Percentiles rank a stretch among this genome's conserved stretches.
These are phyloP conservation scores for Argyresthia goedartella DNA, from an alignment of 2,888 invertebrate species.

Conservation along the genomic window DNA sequence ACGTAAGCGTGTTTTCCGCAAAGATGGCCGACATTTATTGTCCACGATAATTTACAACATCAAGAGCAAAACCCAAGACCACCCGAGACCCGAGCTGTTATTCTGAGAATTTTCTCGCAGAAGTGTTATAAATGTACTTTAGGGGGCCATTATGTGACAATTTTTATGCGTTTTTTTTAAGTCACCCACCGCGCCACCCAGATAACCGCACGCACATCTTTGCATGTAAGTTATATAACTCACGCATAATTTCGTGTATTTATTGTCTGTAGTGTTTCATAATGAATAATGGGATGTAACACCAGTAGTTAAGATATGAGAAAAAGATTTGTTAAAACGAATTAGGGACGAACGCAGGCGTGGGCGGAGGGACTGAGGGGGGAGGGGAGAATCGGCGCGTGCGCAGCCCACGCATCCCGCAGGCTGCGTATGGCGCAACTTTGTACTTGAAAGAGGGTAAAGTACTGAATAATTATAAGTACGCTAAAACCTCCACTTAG, in stretches of 20 bases:
- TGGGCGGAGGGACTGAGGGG: slow-evolving; percentile 37
- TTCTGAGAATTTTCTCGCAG: slow-evolving; percentile 30
- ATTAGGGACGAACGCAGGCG: slow-evolving; percentile 36
- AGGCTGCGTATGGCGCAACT: no score
- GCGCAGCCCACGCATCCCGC: slow-evolving; percentile 47
- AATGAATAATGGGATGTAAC: slow-evolving; percentile 27
- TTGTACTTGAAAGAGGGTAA: no score
- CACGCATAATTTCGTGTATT: neutral
- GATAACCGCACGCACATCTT: neutral
- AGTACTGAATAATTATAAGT: no score
- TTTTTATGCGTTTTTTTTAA: neutral
- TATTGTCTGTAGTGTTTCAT: neutral
- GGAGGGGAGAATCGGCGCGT: slow-evolving; percentile 43
- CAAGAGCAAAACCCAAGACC: slow-evolving; percentile 16
- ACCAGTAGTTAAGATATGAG: slow-evolving; percentile 54
- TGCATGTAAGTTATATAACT: neutral
- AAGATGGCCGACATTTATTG: slow-evolving; percentile 2
- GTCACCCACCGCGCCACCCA: neutral
- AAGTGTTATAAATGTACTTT: slow-evolving; percentile 5
- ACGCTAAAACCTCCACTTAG: no score
- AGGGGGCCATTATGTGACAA: slow-evolving; percentile 1
- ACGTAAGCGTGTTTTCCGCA: slow-evolving; percentile 1
- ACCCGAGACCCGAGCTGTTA: slow-evolving; percentile 23
- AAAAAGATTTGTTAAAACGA: slow-evolving; percentile 58
- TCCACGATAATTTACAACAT: slow-evolving; percentile 3